Conservation (phyloP, 2,888 invertebrate genomes). For the Ophion ventricosus region DNA sequence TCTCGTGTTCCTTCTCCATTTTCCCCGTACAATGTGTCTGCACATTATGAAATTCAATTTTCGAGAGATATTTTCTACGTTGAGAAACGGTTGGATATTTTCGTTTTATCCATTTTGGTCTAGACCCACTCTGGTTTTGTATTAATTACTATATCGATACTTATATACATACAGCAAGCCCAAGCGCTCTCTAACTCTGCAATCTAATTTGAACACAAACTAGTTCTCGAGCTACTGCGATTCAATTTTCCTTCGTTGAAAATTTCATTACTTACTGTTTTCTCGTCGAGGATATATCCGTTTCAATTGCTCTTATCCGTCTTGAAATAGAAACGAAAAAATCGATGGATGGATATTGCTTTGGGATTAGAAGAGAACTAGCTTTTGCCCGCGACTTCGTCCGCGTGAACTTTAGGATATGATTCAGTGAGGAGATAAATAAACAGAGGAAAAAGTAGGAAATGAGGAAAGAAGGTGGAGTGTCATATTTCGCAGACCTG, state of each 20-base stretch:
- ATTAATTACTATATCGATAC: slow-evolving; percentile 11
- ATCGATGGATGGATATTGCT: neutral
- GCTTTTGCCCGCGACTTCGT: too few relatives aligned
- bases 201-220: slow-evolving; percentile 3
- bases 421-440: too few relatives aligned
- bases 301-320: neutral
- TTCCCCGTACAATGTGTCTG: neutral
- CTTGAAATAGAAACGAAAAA: neutral
- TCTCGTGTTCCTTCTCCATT: neutral
- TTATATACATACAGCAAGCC: neutral
- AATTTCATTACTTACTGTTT: neutral
- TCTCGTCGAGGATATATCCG: slow-evolving; percentile 8
- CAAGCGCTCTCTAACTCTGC: neutral
- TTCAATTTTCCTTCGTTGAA: slow-evolving; percentile 3
- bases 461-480: too few relatives aligned
- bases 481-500: too few relatives aligned
- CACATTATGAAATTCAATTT: slow-evolving; percentile 39
- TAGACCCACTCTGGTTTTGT: neutral
- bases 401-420: too few relatives aligned
- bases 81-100: slow-evolving; percentile 28
- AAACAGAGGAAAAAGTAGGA: too few relatives aligned
- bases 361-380: neutral
- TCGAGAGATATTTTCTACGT: neutral
- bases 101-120: neutral
- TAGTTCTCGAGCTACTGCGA: slow-evolving; percentile 1